Conservation (phyloP, 2,888 invertebrate genomes). For the Caenorhabditis becei region DNA sequence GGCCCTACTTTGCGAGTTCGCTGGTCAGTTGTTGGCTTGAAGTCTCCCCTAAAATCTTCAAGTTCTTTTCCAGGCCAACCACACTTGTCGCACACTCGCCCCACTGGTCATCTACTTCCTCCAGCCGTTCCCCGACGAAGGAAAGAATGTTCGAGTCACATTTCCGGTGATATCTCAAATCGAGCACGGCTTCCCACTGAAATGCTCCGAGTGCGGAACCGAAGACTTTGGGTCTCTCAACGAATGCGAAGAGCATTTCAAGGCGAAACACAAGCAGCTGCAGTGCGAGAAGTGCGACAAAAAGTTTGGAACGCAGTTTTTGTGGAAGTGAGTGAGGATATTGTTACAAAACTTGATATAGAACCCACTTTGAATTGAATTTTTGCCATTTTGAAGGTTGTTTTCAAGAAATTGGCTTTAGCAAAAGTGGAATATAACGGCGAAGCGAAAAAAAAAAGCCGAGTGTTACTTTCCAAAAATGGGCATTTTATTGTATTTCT, state of each 20-base stretch:
- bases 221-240: slow-evolving; percentile 17
- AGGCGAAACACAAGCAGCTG: neutral
- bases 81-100: slow-evolving; percentile 25
- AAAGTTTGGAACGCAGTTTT: slow-evolving; percentile 44
- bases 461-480: slow-evolving; percentile 47
- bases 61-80: slow-evolving; percentile 21
- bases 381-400: too few relatives aligned
- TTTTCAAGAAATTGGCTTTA: neutral
- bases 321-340: slow-evolving; percentile 15
- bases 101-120: slow-evolving; percentile 35
- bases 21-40: slow-evolving; percentile 5
- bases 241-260: slow-evolving; percentile 34
- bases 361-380: too few relatives aligned
- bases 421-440: slow-evolving; percentile 39
- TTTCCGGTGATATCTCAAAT: slow-evolving; percentile 8
- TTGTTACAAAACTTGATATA: neutral
- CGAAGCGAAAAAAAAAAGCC: slow-evolving; percentile 49
- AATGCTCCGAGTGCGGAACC: slow-evolving; percentile 28
- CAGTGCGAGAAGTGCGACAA: slow-evolving; percentile 18
- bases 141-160: neutral
- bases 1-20: slow-evolving; percentile 37
- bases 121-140: slow-evolving; percentile 9
- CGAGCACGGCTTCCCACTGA: slow-evolving; percentile 10
- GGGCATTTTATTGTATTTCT: slow-evolving; percentile 1
- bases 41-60: neutral